Base-by-base conservation (phyloP, 1,140 invertebrate species). In the Lordiphosa clarofinis region DNA sequence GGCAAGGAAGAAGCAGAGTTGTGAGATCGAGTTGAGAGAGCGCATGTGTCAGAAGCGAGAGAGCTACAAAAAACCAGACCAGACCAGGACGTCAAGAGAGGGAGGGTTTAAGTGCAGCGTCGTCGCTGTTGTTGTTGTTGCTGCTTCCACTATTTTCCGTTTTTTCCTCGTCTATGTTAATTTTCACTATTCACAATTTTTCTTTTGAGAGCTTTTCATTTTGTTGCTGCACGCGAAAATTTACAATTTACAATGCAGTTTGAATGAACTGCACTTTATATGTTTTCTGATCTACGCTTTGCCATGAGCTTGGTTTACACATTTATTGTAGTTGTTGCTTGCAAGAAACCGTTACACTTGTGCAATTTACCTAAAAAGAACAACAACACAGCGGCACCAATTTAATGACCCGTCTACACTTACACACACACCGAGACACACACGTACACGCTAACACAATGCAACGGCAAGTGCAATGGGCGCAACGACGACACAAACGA, bases 281-380 rank as follows among this genome's bases (percentile, higher is more conserved):
- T 57, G 62, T 48, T 58, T 21, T 56, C 21, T 36, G 33, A 55
- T 57, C 43, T 58, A 56, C 66, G 42, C 66, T 67, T 68, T 68
- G 13, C 24, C 44, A 52, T 68, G 43, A 42, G 43, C 42, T 81
- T 81, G 62, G 57, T 71, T 74, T 70, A 74, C 56, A 78, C 50
- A 52, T 42, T 46, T 58, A 49, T 37, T 38, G 36, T 19, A 12
- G 49, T 37, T 61, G 39, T n/a, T n/a, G n/a, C n/a, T 49, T 61
- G 50, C 43, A 46, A 31, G 57, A 79, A 82, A 81, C 75, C 72
- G 72, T 78, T 81, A 82, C 76, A 82, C 76, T 81, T 81, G 76
- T n/a, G n/a, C n/a, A n/a, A n/a, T n/a, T n/a, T n/a, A n/a, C n/a
- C 74, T 56, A 73, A 78, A 78, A 78, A 46, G 74, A 76, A 73